Percentiles rank a stretch among this genome's conserved stretches.
These are phyloP conservation scores for Tenthredo scrophulariae DNA, from an alignment of 2,888 invertebrate genomes.

Conservation along the genomic window DNA sequence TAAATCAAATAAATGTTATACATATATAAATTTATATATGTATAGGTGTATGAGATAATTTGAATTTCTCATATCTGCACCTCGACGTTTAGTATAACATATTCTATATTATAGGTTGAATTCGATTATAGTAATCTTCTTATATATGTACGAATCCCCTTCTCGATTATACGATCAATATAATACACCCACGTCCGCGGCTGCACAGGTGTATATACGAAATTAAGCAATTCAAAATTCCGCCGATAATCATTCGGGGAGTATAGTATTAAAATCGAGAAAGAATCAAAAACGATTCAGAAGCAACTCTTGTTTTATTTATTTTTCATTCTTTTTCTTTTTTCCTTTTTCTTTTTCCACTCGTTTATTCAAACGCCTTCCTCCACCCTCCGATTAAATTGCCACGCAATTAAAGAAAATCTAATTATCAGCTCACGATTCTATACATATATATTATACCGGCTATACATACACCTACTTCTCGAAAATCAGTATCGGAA, in stretches of 20 bases:
- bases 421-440: constrained; percentile 70
- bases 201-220: background rate
- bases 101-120: background rate
- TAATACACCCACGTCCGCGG: background rate
- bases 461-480: background rate
- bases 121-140: constrained; percentile 4
- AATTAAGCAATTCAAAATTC: background rate
- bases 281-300: background rate
- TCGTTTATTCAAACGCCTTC: background rate
- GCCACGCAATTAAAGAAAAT: constrained; percentile 70
- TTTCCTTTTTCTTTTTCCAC: background rate
- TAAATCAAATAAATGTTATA: no score
- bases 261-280: background rate
- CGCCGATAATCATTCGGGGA: background rate
- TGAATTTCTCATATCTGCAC: no score
- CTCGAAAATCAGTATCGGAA: constrained; percentile 21
- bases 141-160: background rate
- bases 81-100: background rate
- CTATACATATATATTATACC: background rate
- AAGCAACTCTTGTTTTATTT: background rate
- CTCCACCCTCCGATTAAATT: constrained; percentile 67
- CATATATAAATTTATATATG: no score
- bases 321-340: background rate
- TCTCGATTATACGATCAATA: background rate
- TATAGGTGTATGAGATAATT: no score